Percentiles rank a stretch among this genome's conserved stretches.
Conservation (phyloP, 2,113 vertebrate species). For the Phycodurus eques region DNA sequence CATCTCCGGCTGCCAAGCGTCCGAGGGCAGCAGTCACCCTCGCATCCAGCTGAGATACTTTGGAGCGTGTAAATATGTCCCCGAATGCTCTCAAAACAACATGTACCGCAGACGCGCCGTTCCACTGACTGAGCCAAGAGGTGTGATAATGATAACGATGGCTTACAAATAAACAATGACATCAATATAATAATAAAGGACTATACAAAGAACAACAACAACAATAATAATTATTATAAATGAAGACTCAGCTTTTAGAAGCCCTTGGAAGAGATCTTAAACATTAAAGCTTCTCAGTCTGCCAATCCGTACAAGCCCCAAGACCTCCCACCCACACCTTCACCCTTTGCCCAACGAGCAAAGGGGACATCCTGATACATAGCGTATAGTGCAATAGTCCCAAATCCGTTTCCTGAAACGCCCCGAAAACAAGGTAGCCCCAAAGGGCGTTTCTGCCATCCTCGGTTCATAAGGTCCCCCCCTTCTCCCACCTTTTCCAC, state of each 20-base stretch:
- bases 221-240: slow-evolving; percentile 46
- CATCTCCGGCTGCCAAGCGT: slow-evolving; percentile 7
- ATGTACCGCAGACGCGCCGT: slow-evolving; percentile 56
- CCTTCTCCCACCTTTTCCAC: neutral
- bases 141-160: slow-evolving; percentile 48
- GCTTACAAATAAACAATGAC: slow-evolving; percentile 55
- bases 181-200: slow-evolving; percentile 66
- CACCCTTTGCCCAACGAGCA: slow-evolving; percentile 35
- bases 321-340: slow-evolving; percentile 13
- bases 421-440: slow-evolving; percentile 30
- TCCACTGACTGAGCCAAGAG: slow-evolving; percentile 58
- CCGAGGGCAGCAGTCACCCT: slow-evolving; percentile 46
- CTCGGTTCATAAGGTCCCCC: slow-evolving; percentile 9
- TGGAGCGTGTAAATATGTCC: slow-evolving; percentile 25
- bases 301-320: slow-evolving; percentile 13
- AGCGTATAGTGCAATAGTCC: slow-evolving; percentile 68
- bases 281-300: slow-evolving; percentile 52
- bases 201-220: slow-evolving; percentile 46
- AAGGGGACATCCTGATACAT: slow-evolving; percentile 51
- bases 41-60: slow-evolving; percentile 16
- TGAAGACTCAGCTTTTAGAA: slow-evolving; percentile 63
- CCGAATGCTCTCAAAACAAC: slow-evolving; percentile 25
- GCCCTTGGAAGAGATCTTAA: slow-evolving; percentile 58
- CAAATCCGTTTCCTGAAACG: slow-evolving; percentile 37
- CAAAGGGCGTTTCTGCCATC: slow-evolving; percentile 10